phyloP scores from a whole-genome alignment of 2,888 invertebrate species.

The Ferdinandea cuprea region DNA sequence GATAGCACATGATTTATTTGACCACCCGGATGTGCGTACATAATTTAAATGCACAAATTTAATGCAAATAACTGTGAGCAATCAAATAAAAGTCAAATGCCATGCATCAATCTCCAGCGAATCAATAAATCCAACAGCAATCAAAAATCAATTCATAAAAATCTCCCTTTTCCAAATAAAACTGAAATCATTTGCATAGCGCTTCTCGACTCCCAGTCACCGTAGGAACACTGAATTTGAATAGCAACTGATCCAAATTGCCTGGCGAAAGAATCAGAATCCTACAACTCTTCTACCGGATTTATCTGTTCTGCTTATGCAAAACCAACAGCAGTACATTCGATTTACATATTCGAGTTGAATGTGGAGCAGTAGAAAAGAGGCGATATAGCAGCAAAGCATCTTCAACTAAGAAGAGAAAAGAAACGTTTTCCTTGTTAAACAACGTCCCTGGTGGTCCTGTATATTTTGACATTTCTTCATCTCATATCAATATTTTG shows the following conservation, averaged over 20 bases:
- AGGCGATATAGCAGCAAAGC: neutral
- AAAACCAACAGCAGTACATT: conserved; percentile 32
- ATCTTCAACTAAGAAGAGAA: conserved; percentile 5
- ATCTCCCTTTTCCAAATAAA: conserved; percentile 60
- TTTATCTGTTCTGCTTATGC: conserved; percentile 38
- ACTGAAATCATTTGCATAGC: conserved; percentile 48
- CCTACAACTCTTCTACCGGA: conserved; percentile 13
- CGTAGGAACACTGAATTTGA: conserved; percentile 44
- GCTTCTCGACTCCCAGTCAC: neutral
- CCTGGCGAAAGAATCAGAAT: conserved; percentile 43
- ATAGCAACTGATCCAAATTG: conserved; percentile 60
- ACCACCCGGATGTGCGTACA: conserved; percentile 21
- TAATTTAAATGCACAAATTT: neutral
- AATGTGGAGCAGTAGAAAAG: conserved; percentile 66
- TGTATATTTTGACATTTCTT: conserved; percentile 57
- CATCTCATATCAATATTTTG: conserved; percentile 45
- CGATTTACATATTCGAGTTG: conserved; percentile 62
- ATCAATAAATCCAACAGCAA: conserved; percentile 73
- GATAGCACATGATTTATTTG: neutral
- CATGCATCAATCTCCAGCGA: conserved; percentile 63
- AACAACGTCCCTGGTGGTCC: conserved; percentile 58
- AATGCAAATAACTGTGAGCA: conserved; percentile 32
- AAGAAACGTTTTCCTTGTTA: conserved; percentile 14
- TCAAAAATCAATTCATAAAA: conserved; percentile 75
- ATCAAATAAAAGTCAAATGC: conserved; percentile 67